Percentiles rank a stretch among this genome's conserved stretches.
phyloP scores from a whole-genome alignment of 1,140 invertebrate species.

The Aphis gossypii region DNA sequence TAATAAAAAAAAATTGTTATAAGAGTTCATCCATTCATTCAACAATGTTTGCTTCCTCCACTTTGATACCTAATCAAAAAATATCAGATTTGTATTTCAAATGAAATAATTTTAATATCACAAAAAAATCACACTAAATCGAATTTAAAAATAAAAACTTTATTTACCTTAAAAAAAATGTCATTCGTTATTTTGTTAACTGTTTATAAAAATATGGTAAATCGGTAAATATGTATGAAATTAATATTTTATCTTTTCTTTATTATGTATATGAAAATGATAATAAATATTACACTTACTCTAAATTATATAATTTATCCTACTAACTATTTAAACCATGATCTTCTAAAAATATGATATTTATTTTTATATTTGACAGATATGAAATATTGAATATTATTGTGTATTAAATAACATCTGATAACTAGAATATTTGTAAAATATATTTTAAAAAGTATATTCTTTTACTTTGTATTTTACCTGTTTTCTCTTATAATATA shows the following conservation, averaged over 20 bases:
- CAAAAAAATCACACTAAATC: neutral
- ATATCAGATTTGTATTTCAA: conserved; percentile 13
- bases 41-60: neutral
- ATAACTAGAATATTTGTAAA: neutral
- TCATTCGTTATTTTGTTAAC: neutral
- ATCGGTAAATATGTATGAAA: neutral
- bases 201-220: neutral
- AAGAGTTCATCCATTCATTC: neutral
- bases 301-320: neutral
- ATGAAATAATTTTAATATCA: neutral
- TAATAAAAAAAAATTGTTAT: neutral
- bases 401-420: neutral
- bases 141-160: neutral
- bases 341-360: too few species aligned
- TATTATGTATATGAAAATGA: neutral
- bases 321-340: neutral
- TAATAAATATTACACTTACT: neutral
- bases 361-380: neutral
- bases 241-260: neutral
- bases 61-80: conserved; percentile 7
- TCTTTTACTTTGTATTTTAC: too few species aligned
- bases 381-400: neutral
- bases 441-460: neutral
- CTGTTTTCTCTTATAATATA: too few species aligned
- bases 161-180: neutral